A percentile compares a stretch with the other conserved stretches of the same genome.
Evolutionary conservation across 2,797 vertebrate genomes (phyloP).

Genomic region (Pempheris klunzingeri): DNA sequence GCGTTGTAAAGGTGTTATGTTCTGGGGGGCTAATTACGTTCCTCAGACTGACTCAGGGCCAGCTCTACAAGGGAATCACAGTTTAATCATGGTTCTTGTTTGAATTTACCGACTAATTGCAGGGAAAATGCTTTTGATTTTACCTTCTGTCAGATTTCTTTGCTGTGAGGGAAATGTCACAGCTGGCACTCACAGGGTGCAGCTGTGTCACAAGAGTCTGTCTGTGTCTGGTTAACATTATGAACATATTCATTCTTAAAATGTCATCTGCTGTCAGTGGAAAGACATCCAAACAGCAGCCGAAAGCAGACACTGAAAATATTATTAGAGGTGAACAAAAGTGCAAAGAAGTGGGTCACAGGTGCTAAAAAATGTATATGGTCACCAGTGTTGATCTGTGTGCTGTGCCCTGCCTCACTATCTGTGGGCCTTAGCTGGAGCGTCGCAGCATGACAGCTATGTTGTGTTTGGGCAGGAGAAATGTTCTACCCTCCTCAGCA

Average conservation of each 20-base stretch:
- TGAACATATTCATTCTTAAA: constrained; percentile 25
- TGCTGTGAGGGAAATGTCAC: background rate
- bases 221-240: constrained; percentile 11
- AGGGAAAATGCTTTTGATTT: constrained; percentile 16
- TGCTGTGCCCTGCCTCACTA: constrained; percentile 1
- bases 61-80: background rate
- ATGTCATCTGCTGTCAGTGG: constrained; percentile 14
- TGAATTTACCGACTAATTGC: background rate
- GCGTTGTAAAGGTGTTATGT: constrained; percentile 30
- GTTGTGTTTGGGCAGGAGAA: constrained; percentile 33
- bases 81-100: constrained; percentile 10
- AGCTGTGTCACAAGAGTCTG: constrained; percentile 14
- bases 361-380: constrained; percentile 6
- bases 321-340: background rate
- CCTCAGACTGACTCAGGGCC: constrained; percentile 13
- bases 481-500: constrained; percentile 14
- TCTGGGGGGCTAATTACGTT: constrained; percentile 10
- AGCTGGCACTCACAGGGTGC: background rate
- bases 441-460: constrained; percentile 15
- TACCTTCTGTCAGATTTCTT: background rate
- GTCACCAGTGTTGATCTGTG: constrained; percentile 20
- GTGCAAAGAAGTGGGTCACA: constrained; percentile 19
- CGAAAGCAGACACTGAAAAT: constrained; percentile 2
- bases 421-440: constrained; percentile 10
- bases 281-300: constrained; percentile 18